These are phyloP conservation scores for Cinclus cinclus DNA, from an alignment of 2,113 vertebrate genomes.

Conservation along the genomic window DNA sequence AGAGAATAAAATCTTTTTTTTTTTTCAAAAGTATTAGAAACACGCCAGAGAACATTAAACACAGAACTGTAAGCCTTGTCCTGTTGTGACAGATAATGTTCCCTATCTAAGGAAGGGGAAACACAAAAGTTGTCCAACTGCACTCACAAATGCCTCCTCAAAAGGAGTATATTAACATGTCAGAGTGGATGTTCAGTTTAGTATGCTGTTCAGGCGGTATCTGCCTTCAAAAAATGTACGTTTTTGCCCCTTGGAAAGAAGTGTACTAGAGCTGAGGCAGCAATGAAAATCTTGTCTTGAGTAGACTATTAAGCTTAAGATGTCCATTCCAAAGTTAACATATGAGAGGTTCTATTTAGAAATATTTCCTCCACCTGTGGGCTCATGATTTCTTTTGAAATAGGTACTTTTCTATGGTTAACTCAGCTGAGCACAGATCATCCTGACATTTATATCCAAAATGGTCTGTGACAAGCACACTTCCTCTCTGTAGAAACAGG, in stretches of 20 bases:
- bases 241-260: not conserved
- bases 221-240: not conserved
- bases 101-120: not conserved
- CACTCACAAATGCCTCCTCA: not conserved
- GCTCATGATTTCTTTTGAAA: not conserved
- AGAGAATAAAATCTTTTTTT: not conserved
- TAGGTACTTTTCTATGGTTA: rapidly evolving
- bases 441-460: not conserved
- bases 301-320: not conserved
- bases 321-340: not conserved
- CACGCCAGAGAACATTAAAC: not conserved
- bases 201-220: not conserved
- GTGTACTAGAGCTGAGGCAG: not conserved
- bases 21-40: not conserved
- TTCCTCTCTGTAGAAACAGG: not conserved
- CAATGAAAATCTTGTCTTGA: not conserved
- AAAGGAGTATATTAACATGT: not conserved
- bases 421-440: not conserved
- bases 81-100: not conserved
- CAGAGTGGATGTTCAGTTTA: not conserved
- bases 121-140: not conserved
- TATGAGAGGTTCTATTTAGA: not conserved
- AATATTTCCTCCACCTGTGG: not conserved
- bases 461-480: not conserved
- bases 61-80: not conserved